Conservation (phyloP, 1,140 invertebrate genomes). For the Brachionus sp. region DNA sequence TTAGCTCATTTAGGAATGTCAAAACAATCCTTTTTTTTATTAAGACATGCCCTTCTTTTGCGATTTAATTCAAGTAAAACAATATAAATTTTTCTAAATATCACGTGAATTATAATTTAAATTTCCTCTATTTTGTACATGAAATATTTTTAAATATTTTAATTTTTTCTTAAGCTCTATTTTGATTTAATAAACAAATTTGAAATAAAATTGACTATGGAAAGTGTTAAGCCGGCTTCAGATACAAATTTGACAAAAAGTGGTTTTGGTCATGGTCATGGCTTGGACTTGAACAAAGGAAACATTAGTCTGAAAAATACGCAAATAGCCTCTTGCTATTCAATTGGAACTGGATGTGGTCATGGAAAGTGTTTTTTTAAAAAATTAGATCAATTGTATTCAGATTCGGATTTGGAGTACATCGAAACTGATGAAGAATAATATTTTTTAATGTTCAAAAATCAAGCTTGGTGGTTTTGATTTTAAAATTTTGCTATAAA, state of each 20-base stretch:
- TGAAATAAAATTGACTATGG: neutral
- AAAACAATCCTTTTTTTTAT: neutral
- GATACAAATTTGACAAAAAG: neutral
- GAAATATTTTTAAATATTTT: neutral
- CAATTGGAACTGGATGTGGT: neutral
- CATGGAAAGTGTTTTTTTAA: constrained; percentile 23
- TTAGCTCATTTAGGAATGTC: neutral
- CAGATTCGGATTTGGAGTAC: neutral
- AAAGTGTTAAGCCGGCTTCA: neutral
- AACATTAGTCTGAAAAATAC: constrained; percentile 25
- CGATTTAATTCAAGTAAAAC: neutral
- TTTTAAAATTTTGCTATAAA: too few species aligned
- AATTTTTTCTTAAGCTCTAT: neutral
- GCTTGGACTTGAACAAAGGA: neutral
- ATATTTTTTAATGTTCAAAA: too few species aligned
- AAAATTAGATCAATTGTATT: neutral
- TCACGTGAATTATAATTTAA: neutral
- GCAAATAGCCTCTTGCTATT: constrained; percentile 6
- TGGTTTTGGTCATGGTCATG: constrained; percentile 12
- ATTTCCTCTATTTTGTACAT: neutral
- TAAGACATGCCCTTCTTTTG: neutral
- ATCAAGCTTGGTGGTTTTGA: too few species aligned
- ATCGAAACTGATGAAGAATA: neutral
- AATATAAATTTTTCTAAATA: neutral
- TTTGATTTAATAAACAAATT: neutral